Conservation (phyloP, 2,888 invertebrate genomes). For the Gibbula magus region DNA sequence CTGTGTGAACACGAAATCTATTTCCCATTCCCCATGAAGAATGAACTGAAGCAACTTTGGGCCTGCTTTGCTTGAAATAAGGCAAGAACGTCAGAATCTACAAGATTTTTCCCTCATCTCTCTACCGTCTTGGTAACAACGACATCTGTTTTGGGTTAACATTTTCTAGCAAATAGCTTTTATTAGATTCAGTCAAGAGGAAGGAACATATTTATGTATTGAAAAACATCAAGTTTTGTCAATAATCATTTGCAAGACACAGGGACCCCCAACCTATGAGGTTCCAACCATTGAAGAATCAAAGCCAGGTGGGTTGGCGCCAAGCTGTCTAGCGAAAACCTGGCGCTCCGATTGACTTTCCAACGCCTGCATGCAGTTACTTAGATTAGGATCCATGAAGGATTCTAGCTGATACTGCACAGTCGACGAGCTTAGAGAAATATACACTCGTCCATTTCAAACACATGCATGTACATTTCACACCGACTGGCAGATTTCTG, state of each 20-base stretch:
- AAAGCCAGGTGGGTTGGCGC: slow-evolving; percentile 37
- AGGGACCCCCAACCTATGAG: slow-evolving; percentile 14
- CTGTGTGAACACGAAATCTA: neutral
- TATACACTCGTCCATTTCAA: neutral
- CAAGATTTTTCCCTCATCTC: neutral
- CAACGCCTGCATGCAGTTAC: neutral
- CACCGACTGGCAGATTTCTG: neutral
- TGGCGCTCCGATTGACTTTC: slow-evolving; percentile 35
- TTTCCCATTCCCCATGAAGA: neutral
- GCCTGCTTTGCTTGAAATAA: neutral
- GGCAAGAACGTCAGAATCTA: neutral
- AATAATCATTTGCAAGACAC: slow-evolving; percentile 33
- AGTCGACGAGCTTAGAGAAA: neutral
- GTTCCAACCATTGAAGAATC: slow-evolving; percentile 30
- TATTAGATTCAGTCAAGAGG: slow-evolving; percentile 33
- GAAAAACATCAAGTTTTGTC: slow-evolving; percentile 41
- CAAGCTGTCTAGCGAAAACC: slow-evolving; percentile 37
- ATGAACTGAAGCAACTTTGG: neutral
- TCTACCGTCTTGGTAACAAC: neutral
- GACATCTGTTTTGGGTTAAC: slow-evolving; percentile 31
- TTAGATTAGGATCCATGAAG: slow-evolving; percentile 12
- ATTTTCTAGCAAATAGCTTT: slow-evolving; percentile 35
- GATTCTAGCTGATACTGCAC: neutral
- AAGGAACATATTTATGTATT: slow-evolving; percentile 44
- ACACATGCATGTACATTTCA: slow-evolving; percentile 11